Conservation (phyloP, 2,113 vertebrate genomes). For the Andinoacara biseriatus region DNA sequence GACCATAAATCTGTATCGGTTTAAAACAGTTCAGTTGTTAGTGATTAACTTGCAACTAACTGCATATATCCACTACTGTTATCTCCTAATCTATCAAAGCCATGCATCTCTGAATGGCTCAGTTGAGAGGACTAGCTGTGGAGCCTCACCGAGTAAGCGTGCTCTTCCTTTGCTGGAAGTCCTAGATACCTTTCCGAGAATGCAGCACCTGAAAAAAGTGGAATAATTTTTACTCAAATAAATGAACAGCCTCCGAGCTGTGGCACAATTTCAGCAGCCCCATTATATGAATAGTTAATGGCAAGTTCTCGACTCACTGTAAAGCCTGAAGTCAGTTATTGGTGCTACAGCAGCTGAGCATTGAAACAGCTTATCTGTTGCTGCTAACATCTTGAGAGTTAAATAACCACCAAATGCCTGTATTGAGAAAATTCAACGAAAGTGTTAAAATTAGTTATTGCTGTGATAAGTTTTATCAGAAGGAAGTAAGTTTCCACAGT, state of each 20-base stretch:
- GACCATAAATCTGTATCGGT: not conserved
- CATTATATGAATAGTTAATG: not conserved
- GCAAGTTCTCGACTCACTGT: slow-evolving; percentile 75
- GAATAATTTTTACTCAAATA: not conserved
- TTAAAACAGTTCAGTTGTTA: not conserved
- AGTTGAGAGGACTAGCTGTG: not conserved
- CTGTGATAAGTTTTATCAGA: not conserved
- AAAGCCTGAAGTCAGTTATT: slow-evolving; percentile 84
- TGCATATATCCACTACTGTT: not conserved
- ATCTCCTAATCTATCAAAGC: not conserved
- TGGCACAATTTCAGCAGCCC: not conserved
- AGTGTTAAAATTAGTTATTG: not conserved
- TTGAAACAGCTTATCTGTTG: slow-evolving; percentile 79
- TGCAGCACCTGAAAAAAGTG: slow-evolving; percentile 77
- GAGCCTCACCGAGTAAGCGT: slow-evolving; percentile 79
- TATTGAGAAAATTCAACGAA: slow-evolving; percentile 10
- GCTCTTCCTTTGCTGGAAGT: slow-evolving; percentile 82
- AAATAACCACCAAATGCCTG: slow-evolving; percentile 86
- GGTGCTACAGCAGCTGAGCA: slow-evolving; percentile 82
- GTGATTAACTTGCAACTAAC: not conserved
- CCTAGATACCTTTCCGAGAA: slow-evolving; percentile 85
- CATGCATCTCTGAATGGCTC: not conserved
- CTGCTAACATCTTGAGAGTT: slow-evolving; percentile 82
- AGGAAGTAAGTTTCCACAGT: not conserved
- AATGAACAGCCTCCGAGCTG: not conserved